These are phyloP conservation scores for Phasianus colchicus DNA, from an alignment of 2,113 vertebrate genomes.

Conservation along the genomic window DNA sequence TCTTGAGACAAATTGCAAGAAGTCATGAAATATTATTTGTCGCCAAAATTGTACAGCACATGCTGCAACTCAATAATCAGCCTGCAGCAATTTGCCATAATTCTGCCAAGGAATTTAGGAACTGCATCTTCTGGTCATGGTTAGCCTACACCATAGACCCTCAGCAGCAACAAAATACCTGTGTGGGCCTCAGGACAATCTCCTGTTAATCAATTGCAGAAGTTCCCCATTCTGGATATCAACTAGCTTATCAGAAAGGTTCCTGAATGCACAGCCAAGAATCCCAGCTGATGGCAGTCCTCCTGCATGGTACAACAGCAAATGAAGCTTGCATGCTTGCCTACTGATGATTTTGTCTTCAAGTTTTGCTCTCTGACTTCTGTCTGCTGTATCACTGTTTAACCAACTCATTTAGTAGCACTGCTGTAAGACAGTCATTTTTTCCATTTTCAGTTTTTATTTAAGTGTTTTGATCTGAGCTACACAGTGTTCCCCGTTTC, in stretches of 20 bases:
- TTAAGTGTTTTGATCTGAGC: background rate
- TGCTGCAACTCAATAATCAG: background rate
- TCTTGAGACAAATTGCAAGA: background rate
- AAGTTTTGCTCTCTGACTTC: background rate
- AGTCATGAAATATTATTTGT: background rate
- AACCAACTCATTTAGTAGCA: background rate
- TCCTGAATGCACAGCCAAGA: background rate
- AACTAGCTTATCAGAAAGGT: background rate
- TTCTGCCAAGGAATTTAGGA: background rate
- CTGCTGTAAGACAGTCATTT: background rate
- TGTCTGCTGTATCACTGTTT: background rate
- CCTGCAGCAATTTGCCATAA: background rate
- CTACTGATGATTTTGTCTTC: background rate
- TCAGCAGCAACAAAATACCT: background rate
- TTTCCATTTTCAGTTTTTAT: background rate
- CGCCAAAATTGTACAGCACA: background rate
- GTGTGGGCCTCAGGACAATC: too few relatives aligned
- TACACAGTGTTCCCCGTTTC: background rate
- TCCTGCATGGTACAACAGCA: rapidly evolving
- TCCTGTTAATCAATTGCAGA: background rate
- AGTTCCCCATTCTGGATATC: background rate
- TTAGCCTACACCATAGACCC: background rate
- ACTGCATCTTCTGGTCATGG: background rate
- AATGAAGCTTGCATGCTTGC: background rate
- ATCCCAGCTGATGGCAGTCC: background rate